Base-by-base conservation (phyloP, 1,140 invertebrate genomes). In the Musca domestica region DNA sequence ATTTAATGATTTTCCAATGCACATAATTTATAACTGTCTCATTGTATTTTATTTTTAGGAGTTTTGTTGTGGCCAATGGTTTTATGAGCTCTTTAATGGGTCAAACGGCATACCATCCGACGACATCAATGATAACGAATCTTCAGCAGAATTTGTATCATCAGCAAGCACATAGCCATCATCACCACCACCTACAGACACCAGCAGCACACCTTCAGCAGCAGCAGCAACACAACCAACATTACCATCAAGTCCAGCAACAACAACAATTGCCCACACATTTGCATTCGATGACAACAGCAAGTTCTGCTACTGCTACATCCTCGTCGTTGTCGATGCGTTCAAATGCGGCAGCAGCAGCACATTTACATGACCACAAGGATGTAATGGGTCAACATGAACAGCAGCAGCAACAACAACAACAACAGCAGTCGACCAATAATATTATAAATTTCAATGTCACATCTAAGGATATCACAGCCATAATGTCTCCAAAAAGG, bases 41-140 rank as follows among this genome's bases (percentile, higher is more conserved):
- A 41, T 52, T 41, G 46, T 76, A 66, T 63, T 51, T 76, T n/a
- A 72, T 76, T 75, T 80, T 76, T 72, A 81, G 80, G 70, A 80
- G 81, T 73, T 81, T 81, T 77, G 80, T 81, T 70, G 80, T 81
- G 71, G 80, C 80, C 73, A 81, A 81, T 78, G 79, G 79, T 77
- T 81, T 80, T 75, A 81, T 81, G 79, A 78, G 74, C 67, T 76
- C 73, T 64, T 78, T 81, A 64, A 80, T 80, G 74, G 76, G 76
- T 48, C 77, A 77, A n/a, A 64, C 20, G 46, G 54, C 74, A 52
- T 69, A 70, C 49, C 68, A 66, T 22, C 68, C 65, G 41, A 46
- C 66, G n/a, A 19, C 64, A 25, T 27, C 66, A 64, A 67, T 70
- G 48, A 67, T 70, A 70, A 64, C 69, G 56, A 70, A 70, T 70